Evolutionary conservation across 2,888 invertebrate genomes (phyloP).

Genomic region (Andrena flavipes): DNA sequence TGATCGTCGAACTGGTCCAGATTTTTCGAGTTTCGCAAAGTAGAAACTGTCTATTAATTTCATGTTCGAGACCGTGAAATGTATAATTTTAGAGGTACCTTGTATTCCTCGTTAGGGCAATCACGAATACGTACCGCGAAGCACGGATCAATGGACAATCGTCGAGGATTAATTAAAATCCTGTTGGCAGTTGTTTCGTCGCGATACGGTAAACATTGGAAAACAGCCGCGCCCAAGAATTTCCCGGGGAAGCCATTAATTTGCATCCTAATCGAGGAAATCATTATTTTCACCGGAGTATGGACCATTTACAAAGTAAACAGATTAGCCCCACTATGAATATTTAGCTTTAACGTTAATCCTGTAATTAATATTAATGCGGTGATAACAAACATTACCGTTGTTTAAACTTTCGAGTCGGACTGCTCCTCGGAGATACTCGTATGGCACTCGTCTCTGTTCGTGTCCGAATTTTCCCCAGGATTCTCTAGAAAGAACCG

Average conservation of each 20-base stretch:
- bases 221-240: slow-evolving; percentile 25
- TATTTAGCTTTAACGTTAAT: slow-evolving; percentile 53
- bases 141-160: not conserved
- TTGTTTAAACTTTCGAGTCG: slow-evolving; percentile 11
- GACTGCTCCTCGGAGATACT: not conserved
- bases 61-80: too few relatives aligned
- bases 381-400: slow-evolving; percentile 41
- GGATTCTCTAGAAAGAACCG: not conserved
- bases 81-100: too few relatives aligned
- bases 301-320: slow-evolving; percentile 56
- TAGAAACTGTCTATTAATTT: too few relatives aligned
- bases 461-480: not conserved
- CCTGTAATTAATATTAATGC: slow-evolving; percentile 55
- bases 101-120: too few relatives aligned
- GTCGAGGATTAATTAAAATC: slow-evolving; percentile 9
- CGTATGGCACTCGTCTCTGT: not conserved
- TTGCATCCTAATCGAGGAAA: slow-evolving; percentile 59
- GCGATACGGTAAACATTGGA: slow-evolving; percentile 23
- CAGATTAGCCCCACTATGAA: slow-evolving; percentile 44
- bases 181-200: slow-evolving; percentile 2
- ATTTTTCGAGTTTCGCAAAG: not conserved
- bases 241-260: slow-evolving; percentile 53
- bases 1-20: not conserved
- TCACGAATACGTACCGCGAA: not conserved
- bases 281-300: slow-evolving; percentile 50